A percentile compares a stretch with the other conserved stretches of the same genome.
phyloP scores from a whole-genome alignment of 2,797 vertebrate genomes.

The Darevskia mixta region DNA sequence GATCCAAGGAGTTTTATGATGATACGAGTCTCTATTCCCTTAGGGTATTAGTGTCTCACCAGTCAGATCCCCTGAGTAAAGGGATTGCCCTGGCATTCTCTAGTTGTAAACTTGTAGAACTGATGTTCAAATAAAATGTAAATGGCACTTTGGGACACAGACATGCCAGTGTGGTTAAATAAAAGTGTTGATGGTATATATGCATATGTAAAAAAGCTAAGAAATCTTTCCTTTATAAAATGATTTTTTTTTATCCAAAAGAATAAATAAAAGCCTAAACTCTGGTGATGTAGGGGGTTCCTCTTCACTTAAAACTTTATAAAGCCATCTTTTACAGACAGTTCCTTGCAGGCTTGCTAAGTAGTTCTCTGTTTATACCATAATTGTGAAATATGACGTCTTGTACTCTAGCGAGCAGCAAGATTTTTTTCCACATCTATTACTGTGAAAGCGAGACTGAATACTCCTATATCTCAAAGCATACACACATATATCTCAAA shows the following conservation, averaged over 20 bases:
- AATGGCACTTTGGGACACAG: not conserved
- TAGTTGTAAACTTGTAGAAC: too few species aligned
- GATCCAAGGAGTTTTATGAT: too few species aligned
- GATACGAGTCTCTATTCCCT: too few species aligned
- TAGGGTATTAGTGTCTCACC: too few species aligned
- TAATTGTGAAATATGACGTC: conserved; percentile 42
- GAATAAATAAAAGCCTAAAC: conserved; percentile 5
- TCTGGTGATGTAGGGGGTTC: not conserved
- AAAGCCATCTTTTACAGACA: not conserved
- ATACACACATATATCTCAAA: conserved; percentile 56
- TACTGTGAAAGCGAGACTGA: conserved; percentile 57
- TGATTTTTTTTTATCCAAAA: too few species aligned
- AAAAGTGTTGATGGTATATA: not conserved
- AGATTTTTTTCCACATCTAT: conserved; percentile 52
- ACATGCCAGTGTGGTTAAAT: not conserved
- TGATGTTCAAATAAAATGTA: not conserved
- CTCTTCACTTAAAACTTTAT: conserved; percentile 18
- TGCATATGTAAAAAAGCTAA: not conserved
- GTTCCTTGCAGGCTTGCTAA: conserved; percentile 24
- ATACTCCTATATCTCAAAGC: conserved; percentile 55
- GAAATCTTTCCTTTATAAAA: too few species aligned
- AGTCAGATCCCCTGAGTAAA: too few species aligned
- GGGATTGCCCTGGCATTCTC: too few species aligned
- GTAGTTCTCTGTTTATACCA: conserved; percentile 42
- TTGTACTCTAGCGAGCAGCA: conserved; percentile 39